phyloP scores from a whole-genome alignment of 1,140 invertebrate species.

The Drosophila bipectinata region DNA sequence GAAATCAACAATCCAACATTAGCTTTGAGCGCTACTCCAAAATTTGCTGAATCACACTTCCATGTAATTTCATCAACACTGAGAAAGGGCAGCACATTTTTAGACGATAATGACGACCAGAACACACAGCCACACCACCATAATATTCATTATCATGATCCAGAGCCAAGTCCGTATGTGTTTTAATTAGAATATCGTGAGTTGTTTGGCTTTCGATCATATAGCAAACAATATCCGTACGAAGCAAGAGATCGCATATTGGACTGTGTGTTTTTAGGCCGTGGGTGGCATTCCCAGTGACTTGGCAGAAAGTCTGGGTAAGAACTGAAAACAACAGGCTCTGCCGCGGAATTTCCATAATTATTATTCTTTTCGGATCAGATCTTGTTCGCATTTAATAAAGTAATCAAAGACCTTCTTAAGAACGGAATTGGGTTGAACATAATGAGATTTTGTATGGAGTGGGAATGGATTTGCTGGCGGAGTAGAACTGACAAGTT shows the following conservation, averaged over 20 bases:
- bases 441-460: constrained; percentile 29
- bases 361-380: constrained; percentile 68
- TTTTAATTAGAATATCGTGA: constrained; percentile 82
- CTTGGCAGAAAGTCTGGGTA: constrained; percentile 47
- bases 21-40: constrained; percentile 64
- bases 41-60: constrained; percentile 73
- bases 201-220: constrained; percentile 80
- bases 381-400: constrained; percentile 74
- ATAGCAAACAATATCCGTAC: constrained; percentile 73
- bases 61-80: constrained; percentile 70
- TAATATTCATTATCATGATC: constrained; percentile 31
- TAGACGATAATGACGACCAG: constrained; percentile 28
- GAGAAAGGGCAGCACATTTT: constrained; percentile 44
- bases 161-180: constrained; percentile 56
- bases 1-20: constrained; percentile 57
- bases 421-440: constrained; percentile 45
- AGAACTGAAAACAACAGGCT: constrained; percentile 37
- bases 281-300: constrained; percentile 74
- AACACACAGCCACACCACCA: background rate
- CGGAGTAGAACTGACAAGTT: constrained; percentile 17
- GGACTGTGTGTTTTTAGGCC: constrained; percentile 31
- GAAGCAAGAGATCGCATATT: background rate
- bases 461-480: constrained; percentile 14
- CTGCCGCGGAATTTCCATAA: constrained; percentile 52
- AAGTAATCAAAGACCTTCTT: constrained; percentile 73